phyloP scores from a whole-genome alignment of 2,797 vertebrate genomes.

The Falco peregrinus region DNA sequence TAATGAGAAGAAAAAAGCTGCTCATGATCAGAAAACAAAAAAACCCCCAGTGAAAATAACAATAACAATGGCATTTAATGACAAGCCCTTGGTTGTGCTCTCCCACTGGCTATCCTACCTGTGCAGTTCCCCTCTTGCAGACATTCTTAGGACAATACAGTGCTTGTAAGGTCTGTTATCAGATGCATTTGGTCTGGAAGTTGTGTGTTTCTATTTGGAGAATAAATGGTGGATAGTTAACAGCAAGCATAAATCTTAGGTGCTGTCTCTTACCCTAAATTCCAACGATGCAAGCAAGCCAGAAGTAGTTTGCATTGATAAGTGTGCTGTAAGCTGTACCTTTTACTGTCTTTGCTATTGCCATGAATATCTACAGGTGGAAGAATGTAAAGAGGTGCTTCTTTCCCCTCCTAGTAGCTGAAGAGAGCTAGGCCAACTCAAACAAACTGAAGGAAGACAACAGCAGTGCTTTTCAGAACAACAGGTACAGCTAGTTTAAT shows the following conservation, averaged over 20 bases:
- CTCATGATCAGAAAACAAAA: conserved; percentile 11
- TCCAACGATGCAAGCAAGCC: neutral
- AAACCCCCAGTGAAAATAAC: neutral
- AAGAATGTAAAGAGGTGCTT: neutral
- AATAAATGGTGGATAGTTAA: neutral
- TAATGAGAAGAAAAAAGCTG: conserved; percentile 6
- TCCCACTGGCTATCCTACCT: neutral
- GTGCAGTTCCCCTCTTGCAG: neutral
- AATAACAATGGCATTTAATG: neutral
- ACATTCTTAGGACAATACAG: neutral
- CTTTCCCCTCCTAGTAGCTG: neutral
- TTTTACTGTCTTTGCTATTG: neutral
- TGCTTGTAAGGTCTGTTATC: neutral
- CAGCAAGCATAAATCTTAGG: neutral
- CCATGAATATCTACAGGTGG: neutral
- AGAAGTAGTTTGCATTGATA: neutral
- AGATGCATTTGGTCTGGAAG: neutral
- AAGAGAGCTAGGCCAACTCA: neutral
- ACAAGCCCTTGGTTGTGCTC: neutral
- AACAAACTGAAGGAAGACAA: neutral
- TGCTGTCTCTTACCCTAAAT: neutral
- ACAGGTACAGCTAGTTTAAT: neutral
- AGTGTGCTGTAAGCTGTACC: neutral
- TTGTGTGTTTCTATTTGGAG: neutral
- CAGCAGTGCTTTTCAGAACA: neutral